A percentile compares a stretch with the other conserved stretches of the same genome.
Conservation (phyloP, 2,888 invertebrate species). For the Drosophila tripunctata region DNA sequence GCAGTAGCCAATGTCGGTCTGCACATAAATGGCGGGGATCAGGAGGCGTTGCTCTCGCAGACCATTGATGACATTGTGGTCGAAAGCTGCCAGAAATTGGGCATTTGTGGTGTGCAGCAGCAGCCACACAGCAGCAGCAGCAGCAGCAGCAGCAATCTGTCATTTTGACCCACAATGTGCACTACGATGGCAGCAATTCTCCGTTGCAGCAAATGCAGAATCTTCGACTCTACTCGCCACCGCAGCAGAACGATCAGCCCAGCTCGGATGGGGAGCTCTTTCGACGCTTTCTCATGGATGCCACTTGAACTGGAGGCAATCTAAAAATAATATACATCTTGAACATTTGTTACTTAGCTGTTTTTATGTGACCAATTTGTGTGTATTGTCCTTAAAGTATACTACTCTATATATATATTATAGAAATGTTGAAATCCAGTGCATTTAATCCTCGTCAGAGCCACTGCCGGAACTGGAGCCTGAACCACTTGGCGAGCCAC, state of each 20-base stretch:
- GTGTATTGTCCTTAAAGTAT: constrained; percentile 23
- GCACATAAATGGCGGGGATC: constrained; percentile 49
- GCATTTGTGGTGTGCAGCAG: constrained; percentile 77
- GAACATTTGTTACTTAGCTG: constrained; percentile 7
- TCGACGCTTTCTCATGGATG: constrained; percentile 68
- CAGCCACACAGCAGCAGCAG: constrained; percentile 22
- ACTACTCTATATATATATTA: no score
- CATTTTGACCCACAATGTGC: constrained; percentile 84
- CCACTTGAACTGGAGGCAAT: constrained; percentile 54
- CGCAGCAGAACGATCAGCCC: constrained; percentile 49
- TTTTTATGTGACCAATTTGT: constrained; percentile 31
- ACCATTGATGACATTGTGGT: constrained; percentile 84
- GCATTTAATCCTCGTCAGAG: constrained; percentile 72
- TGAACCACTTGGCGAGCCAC: constrained; percentile 75
- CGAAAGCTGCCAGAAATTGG: constrained; percentile 83
- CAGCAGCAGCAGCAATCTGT: constrained; percentile 39
- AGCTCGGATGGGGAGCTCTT: constrained; percentile 68
- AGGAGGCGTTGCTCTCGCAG: constrained; percentile 78
- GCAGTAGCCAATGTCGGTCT: constrained; percentile 83
- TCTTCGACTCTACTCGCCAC: constrained; percentile 86
- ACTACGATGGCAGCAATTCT: constrained; percentile 85
- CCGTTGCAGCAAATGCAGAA: constrained; percentile 88
- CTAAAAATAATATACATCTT: no score
- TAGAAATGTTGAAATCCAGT: constrained; percentile 14
- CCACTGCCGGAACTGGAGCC: constrained; percentile 83